Percentiles rank a stretch among this genome's conserved stretches.
These are phyloP conservation scores for Drosophila kepulauana DNA, from an alignment of 1,140 invertebrate species.

Conservation along the genomic window DNA sequence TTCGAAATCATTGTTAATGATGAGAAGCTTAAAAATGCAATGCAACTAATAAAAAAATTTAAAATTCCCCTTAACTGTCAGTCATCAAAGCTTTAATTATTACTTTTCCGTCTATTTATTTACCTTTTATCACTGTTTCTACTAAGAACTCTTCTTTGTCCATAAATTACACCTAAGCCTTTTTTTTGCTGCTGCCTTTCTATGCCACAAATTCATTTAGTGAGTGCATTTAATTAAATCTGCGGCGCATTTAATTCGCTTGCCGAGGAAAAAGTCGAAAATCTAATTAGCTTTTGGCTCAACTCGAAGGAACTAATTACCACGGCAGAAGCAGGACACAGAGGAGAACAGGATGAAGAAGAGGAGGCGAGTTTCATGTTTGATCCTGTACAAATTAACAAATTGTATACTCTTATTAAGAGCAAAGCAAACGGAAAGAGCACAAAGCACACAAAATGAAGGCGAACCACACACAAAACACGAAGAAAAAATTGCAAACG, in stretches of 20 bases:
- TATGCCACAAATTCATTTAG: constrained; percentile 55
- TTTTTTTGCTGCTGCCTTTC: constrained; percentile 26
- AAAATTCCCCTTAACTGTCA: neutral
- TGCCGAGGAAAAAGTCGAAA: constrained; percentile 49
- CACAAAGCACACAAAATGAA: constrained; percentile 64
- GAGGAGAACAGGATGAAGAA: neutral
- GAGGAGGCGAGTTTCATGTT: constrained; percentile 63
- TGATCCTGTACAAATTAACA: constrained; percentile 82
- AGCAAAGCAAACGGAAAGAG: constrained; percentile 77
- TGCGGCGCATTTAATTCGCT: constrained; percentile 57
- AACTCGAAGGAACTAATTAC: constrained; percentile 72
- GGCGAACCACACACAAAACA: constrained; percentile 9
- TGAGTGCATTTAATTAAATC: constrained; percentile 73
- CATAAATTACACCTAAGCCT: constrained; percentile 40
- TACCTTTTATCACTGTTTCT: neutral
- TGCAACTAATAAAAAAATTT: no score
- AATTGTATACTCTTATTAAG: constrained; percentile 83
- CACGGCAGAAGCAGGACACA: constrained; percentile 10
- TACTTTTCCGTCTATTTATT: neutral
- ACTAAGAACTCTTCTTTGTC: neutral
- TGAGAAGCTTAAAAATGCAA: no score
- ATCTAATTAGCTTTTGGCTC: constrained; percentile 72
- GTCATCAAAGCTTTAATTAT: neutral
- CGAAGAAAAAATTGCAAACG: constrained; percentile 72
- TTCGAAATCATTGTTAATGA: no score